Evolutionary conservation across 2,113 vertebrate species (phyloP).

Genomic region (Colossoma macropomum): DNA sequence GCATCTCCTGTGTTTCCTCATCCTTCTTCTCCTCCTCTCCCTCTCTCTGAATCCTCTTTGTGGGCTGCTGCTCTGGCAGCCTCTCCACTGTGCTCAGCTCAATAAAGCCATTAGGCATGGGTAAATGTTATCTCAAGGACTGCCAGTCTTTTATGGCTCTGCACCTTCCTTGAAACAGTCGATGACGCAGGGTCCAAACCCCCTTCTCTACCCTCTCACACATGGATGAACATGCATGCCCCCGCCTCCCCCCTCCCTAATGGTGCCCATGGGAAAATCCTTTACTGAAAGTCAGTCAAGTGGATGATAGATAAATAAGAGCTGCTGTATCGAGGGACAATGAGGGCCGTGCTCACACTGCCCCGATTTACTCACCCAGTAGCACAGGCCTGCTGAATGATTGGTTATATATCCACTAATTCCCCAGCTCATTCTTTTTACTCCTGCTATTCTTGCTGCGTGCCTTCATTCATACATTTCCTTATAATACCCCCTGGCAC

Average conservation of each 20-base stretch:
- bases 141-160: constrained; percentile 56
- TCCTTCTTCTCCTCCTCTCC: background rate
- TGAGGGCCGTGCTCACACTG: background rate
- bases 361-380: background rate
- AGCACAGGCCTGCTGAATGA: background rate
- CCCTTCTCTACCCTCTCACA: constrained; percentile 53
- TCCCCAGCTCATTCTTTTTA: background rate
- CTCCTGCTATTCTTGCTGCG: background rate
- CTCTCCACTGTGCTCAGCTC: constrained; percentile 20
- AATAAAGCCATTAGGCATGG: constrained; percentile 62
- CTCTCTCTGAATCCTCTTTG: background rate
- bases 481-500: background rate
- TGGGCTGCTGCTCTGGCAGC: constrained; percentile 4
- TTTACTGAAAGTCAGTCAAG: constrained; percentile 50
- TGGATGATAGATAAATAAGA: constrained; percentile 28
- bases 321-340: constrained; percentile 19
- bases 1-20: background rate
- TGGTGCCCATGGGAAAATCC: constrained; percentile 36
- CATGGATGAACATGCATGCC: constrained; percentile 55
- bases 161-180: constrained; percentile 57
- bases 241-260: constrained; percentile 50
- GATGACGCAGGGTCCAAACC: constrained; percentile 62
- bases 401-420: background rate
- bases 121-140: constrained; percentile 66
- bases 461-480: background rate